These are phyloP conservation scores for Bos indicus DNA, from an alignment of 2,113 vertebrate genomes.

Conservation along the genomic window DNA sequence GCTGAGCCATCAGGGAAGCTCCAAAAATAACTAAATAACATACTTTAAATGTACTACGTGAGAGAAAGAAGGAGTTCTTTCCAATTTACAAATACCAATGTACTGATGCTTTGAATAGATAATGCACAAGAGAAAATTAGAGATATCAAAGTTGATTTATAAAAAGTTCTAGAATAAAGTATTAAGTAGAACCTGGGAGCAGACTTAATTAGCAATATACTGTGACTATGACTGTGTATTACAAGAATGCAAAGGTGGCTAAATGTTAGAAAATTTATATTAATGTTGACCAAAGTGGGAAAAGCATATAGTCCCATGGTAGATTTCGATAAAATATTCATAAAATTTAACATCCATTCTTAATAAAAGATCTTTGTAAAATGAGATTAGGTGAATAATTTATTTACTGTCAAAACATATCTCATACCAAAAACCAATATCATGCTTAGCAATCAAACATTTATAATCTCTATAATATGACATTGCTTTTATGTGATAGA, in stretches of 20 bases:
- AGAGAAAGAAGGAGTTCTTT: slow-evolving; percentile 8
- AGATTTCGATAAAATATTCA: neutral
- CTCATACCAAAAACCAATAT: neutral
- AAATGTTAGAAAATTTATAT: neutral
- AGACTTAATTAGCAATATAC: neutral
- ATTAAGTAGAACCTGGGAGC: neutral
- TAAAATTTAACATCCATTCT: neutral
- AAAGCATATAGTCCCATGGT: neutral
- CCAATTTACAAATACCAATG: neutral
- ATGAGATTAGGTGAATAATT: neutral
- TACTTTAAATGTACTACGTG: neutral
- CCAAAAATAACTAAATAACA: neutral
- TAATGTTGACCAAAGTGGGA: neutral
- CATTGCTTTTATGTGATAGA: neutral
- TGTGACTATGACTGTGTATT: neutral
- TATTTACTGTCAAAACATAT: neutral
- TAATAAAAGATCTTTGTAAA: neutral
- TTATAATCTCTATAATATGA: neutral
- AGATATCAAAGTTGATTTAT: neutral
- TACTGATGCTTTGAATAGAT: neutral
- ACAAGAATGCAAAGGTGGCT: neutral
- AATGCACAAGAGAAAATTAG: neutral
- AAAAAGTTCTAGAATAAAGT: neutral
- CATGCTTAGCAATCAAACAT: neutral
- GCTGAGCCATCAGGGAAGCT: neutral